These are phyloP conservation scores for Lamprologus lemairii DNA, from an alignment of 2,113 vertebrate species.

Conservation along the genomic window DNA sequence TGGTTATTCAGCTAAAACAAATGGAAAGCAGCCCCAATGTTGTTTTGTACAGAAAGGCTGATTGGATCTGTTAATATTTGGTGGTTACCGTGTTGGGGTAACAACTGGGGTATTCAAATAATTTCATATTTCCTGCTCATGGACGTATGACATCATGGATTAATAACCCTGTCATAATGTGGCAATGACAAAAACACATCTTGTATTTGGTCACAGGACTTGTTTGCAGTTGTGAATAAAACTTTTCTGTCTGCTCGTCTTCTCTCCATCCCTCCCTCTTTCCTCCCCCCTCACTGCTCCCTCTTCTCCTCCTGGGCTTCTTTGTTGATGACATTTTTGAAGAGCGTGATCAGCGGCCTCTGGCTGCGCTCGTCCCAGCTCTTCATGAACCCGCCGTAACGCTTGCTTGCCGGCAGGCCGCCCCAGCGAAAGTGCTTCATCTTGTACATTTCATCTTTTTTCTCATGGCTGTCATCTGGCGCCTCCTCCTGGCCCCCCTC, in stretches of 20 bases:
- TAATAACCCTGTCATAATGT: neutral
- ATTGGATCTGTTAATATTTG: neutral
- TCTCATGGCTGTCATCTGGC: slow-evolving; percentile 26
- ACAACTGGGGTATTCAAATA: neutral
- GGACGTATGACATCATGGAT: neutral
- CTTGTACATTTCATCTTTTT: slow-evolving; percentile 68
- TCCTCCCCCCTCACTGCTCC: neutral
- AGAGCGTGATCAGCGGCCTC: slow-evolving; percentile 84
- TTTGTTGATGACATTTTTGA: slow-evolving; percentile 86
- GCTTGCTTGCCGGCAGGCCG: slow-evolving; percentile 75
- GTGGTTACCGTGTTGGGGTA: neutral
- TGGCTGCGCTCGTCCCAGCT: slow-evolving; percentile 77
- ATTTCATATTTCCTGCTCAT: neutral
- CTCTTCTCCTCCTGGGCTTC: slow-evolving; percentile 70
- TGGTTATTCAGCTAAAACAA: neutral
- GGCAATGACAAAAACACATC: neutral
- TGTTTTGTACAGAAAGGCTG: neutral
- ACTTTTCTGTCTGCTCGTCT: neutral
- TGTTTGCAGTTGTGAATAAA: neutral
- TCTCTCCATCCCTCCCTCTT: neutral
- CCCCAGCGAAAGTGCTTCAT: slow-evolving; percentile 82
- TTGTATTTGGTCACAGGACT: neutral
- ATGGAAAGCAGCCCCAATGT: neutral
- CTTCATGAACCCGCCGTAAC: slow-evolving; percentile 91
- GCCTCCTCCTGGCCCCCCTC: neutral